Evolutionary conservation across 1,140 invertebrate genomes (phyloP), one percentile per base, ranked within the genome.

Genomic region (Lutraria rhynchaena): DNA sequence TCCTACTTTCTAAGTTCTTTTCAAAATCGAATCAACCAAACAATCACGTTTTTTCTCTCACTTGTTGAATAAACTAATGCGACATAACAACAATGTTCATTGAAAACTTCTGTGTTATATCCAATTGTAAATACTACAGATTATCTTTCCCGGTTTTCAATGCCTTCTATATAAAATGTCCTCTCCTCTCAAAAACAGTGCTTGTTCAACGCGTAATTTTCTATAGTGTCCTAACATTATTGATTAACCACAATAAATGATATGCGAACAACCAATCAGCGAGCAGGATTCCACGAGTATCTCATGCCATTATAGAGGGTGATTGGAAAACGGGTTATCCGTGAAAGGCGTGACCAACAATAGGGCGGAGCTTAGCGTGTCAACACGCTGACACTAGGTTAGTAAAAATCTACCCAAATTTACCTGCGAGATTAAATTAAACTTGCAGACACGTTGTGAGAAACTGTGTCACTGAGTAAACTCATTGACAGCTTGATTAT

Each of bases 171-270:
- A 73, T 77, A 77, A 55, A 81, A 81, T 74, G 58, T 70, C 89
- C 85, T 88, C 88, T 87, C 88, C 83, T 85, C 86, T 82, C 85
- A 87, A 87, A 88, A 88, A 89, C 89, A 82, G 83, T 84, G 81
- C 87, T 89, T 88, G 87, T 91, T 89, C 88, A 89, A 88, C 90
- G 85, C 83, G 85, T 88, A 87, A 90, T 90, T 88, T 84, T 82
- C 83, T 85, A 85, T 86, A 86, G 85, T 87, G 83, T 86, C 82
- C 86, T 85, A 88, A 88, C 87, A 86, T 83, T 91, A 91, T 91
- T 89, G 90, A 90, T 90, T 89, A 89, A 84, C 83, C 81, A 80
- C 75, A 77, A 81, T 65, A 85, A 83, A 85, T 74, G 73, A 83
- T 71, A 76, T 58, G n/a, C 61, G 46, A 51, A 74, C 82, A 46